Conservation (phyloP, 2,888 invertebrate genomes). For the Orthonevra nobilis region DNA sequence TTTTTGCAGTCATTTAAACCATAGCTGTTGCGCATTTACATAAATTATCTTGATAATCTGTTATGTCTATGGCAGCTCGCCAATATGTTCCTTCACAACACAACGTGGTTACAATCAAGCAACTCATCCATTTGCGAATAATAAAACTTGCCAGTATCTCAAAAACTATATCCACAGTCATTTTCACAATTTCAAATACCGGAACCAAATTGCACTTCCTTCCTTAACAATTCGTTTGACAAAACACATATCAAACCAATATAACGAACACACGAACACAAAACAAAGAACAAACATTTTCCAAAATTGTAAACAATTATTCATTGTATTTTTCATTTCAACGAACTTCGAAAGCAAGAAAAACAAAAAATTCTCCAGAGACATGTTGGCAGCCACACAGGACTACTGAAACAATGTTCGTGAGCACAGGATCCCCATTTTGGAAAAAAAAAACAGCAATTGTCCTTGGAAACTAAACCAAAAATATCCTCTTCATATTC, state of each 20-base stretch:
- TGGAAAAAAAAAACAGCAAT: background rate
- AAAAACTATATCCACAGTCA: too few relatives aligned
- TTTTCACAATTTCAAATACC: too few relatives aligned
- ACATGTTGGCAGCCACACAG: constrained; percentile 48
- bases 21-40: too few relatives aligned
- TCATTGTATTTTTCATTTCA: constrained; percentile 57
- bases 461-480: constrained; percentile 33
- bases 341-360: constrained; percentile 17
- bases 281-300: constrained; percentile 46
- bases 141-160: too few relatives aligned
- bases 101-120: too few relatives aligned
- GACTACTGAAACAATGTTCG: constrained; percentile 21
- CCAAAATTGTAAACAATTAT: constrained; percentile 59
- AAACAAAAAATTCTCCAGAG: constrained; percentile 3
- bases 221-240: constrained; percentile 18
- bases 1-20: too few relatives aligned
- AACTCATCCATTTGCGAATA: too few relatives aligned
- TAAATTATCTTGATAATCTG: too few relatives aligned
- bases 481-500: constrained; percentile 64
- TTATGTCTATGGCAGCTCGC: too few relatives aligned
- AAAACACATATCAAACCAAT: constrained; percentile 9
- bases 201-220: too few relatives aligned
- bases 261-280: background rate
- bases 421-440: constrained; percentile 9
- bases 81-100: too few relatives aligned